These are phyloP conservation scores for Rachycentron canadum DNA, from an alignment of 2,797 vertebrate genomes.

Conservation along the genomic window DNA sequence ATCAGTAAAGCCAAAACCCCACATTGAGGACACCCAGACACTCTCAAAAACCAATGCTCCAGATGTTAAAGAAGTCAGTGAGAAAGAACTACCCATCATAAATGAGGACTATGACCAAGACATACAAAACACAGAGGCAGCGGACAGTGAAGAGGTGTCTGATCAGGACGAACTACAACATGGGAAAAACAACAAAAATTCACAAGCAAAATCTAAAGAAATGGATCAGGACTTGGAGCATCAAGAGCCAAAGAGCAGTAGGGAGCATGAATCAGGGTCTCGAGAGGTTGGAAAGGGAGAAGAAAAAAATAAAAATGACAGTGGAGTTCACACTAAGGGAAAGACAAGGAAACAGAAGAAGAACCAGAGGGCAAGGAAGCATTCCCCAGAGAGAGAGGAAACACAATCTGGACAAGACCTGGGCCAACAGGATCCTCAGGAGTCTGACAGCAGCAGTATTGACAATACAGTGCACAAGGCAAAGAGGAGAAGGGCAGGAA, in stretches of 20 bases:
- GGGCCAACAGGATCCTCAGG: constrained; percentile 44
- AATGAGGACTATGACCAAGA: constrained; percentile 64
- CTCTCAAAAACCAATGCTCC: constrained; percentile 34
- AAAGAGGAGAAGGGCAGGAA: constrained; percentile 75
- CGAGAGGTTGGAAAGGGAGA: constrained; percentile 43
- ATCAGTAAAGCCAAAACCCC: constrained; percentile 36
- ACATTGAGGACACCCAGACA: constrained; percentile 16
- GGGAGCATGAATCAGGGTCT: constrained; percentile 36
- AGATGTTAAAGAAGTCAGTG: constrained; percentile 27
- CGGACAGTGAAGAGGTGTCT: constrained; percentile 36
- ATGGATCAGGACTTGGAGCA: background rate
- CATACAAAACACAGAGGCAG: constrained; percentile 57
- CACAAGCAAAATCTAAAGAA: constrained; percentile 29
- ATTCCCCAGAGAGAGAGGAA: constrained; percentile 77
- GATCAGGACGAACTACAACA: constrained; percentile 31
- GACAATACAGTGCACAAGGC: constrained; percentile 66
- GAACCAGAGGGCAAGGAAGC: constrained; percentile 74
- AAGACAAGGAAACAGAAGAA: constrained; percentile 78
- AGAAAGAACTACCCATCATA: constrained; percentile 44
- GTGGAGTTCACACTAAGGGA: constrained; percentile 56
- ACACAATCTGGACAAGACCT: constrained; percentile 39
- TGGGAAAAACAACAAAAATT: constrained; percentile 16
- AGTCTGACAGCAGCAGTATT: constrained; percentile 50
- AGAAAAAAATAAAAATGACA: constrained; percentile 70
- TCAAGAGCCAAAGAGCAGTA: constrained; percentile 47